phyloP scores from a whole-genome alignment of 2,888 invertebrate genomes.

The Cerastis leucographa region DNA sequence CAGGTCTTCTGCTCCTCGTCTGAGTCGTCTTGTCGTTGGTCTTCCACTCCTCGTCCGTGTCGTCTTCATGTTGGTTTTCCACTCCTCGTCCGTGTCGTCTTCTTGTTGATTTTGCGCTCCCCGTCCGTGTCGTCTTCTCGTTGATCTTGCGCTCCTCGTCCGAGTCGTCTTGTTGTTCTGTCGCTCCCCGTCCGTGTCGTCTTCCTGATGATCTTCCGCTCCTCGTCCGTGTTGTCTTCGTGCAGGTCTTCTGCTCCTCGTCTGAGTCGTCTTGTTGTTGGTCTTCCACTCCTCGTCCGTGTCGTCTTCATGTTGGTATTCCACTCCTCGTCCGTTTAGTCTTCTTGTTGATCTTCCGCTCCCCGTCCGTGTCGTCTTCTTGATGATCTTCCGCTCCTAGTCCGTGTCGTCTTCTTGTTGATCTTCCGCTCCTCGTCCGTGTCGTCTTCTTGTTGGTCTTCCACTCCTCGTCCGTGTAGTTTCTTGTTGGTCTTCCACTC shows the following conservation, averaged over 20 bases:
- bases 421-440: neutral
- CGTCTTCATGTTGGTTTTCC: neutral
- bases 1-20: conserved; percentile 16
- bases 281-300: conserved; percentile 5
- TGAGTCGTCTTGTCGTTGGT: neutral
- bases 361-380: conserved; percentile 3
- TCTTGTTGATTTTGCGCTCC: neutral
- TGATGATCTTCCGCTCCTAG: neutral
- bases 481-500: neutral
- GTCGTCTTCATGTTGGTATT: neutral
- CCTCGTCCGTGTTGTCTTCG: neutral
- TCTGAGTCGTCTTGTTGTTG: neutral
- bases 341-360: neutral
- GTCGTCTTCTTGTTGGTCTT: neutral
- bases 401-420: neutral
- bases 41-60: conserved; percentile 1
- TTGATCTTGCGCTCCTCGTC: neutral
- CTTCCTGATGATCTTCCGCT: neutral
- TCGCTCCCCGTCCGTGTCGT: neutral
- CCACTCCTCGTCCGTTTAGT: conserved; percentile 9
- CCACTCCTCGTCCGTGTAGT: conserved; percentile 2
- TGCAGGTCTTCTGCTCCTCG: neutral
- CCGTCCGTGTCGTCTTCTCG: conserved; percentile 6
- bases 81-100: conserved; percentile 1
- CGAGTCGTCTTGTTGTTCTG: neutral